Conservation (phyloP, 2,113 vertebrate species). For the Hippocampus abdominalis region DNA sequence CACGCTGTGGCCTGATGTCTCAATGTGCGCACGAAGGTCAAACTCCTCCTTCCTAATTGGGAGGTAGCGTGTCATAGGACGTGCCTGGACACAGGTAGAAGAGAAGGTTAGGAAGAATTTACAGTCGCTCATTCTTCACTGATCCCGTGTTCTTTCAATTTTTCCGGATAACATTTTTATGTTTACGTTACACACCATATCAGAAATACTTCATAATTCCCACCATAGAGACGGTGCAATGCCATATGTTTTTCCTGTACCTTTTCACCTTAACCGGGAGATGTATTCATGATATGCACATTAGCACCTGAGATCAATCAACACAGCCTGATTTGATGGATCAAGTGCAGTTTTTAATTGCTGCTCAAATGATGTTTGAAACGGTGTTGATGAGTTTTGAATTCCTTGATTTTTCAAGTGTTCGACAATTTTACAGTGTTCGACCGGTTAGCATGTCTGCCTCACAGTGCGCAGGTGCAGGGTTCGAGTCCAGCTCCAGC, state of each 20-base stretch:
- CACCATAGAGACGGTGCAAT: neutral
- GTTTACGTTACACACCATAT: neutral
- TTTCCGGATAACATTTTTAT: neutral
- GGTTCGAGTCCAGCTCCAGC: too few relatives aligned
- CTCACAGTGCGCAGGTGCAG: too few relatives aligned
- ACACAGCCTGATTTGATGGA: neutral
- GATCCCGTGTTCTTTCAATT: neutral
- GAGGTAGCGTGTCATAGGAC: constrained; percentile 92
- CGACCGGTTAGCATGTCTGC: too few relatives aligned
- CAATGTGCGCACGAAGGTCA: constrained; percentile 88
- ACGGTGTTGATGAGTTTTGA: neutral
- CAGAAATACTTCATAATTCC: neutral
- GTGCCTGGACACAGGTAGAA: constrained; percentile 71
- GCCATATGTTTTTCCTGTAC: neutral
- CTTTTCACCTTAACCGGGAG: neutral
- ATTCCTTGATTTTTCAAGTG: too few relatives aligned
- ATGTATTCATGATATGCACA: too few relatives aligned
- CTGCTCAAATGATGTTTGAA: neutral
- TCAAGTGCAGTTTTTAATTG: neutral
- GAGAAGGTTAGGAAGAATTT: neutral
- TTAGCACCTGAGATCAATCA: neutral
- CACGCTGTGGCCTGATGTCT: constrained; percentile 89
- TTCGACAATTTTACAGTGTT: too few relatives aligned
- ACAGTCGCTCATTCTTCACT: neutral
- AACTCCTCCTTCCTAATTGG: constrained; percentile 96